Percentiles rank a stretch among this genome's conserved stretches.
These are phyloP conservation scores for Misgurnus anguillicaudatus DNA, from an alignment of 2,113 vertebrate genomes.

Conservation along the genomic window DNA sequence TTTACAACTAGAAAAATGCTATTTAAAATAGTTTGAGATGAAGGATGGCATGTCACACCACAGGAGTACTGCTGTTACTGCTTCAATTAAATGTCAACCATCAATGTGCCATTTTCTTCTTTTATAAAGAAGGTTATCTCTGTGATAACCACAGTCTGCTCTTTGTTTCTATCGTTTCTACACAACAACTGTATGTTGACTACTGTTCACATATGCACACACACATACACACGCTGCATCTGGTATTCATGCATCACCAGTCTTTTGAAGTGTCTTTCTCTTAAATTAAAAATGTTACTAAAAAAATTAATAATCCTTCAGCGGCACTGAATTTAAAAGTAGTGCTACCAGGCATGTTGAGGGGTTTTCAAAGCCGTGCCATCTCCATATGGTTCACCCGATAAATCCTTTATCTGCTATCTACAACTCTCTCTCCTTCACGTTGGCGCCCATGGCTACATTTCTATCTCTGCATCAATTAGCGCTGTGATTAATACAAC, in stretches of 20 bases:
- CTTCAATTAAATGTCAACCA: neutral
- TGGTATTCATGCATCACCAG: conserved; percentile 52
- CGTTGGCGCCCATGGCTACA: conserved; percentile 93
- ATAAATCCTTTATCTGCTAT: conserved; percentile 90
- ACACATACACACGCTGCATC: conserved; percentile 44
- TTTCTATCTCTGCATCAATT: conserved; percentile 99
- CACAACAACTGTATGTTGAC: neutral
- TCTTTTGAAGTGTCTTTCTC: conserved; percentile 52
- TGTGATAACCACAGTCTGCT: conserved; percentile 3
- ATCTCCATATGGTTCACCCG: conserved; percentile 88
- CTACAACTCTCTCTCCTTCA: conserved; percentile 82
- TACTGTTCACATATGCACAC: conserved; percentile 26
- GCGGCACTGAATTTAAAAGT: conserved; percentile 59
- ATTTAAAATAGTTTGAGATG: neutral
- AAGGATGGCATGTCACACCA: neutral
- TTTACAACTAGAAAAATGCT: neutral
- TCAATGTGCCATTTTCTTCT: neutral
- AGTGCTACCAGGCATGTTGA: conserved; percentile 73
- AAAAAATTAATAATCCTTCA: conserved; percentile 36
- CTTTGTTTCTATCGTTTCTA: conserved; percentile 33
- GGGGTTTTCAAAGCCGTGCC: conserved; percentile 84
- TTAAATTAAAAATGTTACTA: conserved; percentile 40
- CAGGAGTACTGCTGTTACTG: neutral
- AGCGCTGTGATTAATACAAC: conserved; percentile 99
- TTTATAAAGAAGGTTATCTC: neutral